Percentiles rank a stretch among this genome's conserved stretches.
These are phyloP conservation scores for Anas platyrhynchos DNA, from an alignment of 2,113 vertebrate species.

Conservation along the genomic window DNA sequence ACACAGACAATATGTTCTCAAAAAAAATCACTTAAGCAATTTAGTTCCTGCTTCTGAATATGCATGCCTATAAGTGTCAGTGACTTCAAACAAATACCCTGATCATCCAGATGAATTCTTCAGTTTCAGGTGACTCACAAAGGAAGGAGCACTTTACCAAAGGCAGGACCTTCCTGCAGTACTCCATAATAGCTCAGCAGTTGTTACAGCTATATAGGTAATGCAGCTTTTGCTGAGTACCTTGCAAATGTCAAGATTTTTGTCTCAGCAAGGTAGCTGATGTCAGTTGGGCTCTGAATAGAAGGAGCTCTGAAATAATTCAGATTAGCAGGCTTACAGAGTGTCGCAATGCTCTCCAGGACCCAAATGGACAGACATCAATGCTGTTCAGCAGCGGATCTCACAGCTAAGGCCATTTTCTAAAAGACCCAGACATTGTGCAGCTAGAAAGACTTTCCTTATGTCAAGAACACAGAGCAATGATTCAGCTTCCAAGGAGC, in stretches of 20 bases:
- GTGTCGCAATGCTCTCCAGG: neutral
- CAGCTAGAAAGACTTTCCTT: neutral
- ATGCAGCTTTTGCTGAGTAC: neutral
- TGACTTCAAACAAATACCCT: neutral
- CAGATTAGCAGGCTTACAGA: neutral
- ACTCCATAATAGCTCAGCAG: neutral
- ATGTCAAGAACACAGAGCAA: neutral
- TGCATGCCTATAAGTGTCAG: neutral
- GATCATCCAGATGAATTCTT: neutral
- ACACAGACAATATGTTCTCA: neutral
- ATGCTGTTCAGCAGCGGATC: neutral
- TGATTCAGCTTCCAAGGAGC: neutral
- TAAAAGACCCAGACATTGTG: neutral
- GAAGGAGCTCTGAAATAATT: neutral
- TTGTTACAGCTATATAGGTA: neutral
- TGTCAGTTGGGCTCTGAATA: neutral
- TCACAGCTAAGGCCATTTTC: neutral
- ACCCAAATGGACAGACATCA: neutral
- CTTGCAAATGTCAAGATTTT: neutral
- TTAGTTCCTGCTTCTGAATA: neutral
- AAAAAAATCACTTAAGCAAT: neutral
- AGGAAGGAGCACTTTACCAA: neutral
- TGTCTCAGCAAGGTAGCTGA: neutral
- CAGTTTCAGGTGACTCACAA: neutral
- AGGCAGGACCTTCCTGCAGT: neutral